phyloP scores from a whole-genome alignment of 92 coral and sea anemone genomes.

The Pocillopora grandis region DNA sequence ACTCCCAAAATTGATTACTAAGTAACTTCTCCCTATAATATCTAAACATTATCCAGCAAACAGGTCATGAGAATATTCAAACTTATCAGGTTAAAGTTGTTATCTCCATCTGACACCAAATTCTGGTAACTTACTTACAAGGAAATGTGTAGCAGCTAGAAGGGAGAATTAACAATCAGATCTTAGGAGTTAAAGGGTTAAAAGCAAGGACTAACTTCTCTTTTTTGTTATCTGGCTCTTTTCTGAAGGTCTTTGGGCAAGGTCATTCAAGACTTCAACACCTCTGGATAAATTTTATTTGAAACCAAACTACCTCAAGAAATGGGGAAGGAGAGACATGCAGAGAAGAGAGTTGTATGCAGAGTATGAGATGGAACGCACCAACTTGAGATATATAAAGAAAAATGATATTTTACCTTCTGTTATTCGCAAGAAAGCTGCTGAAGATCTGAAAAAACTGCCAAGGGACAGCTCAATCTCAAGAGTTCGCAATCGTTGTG shows the following conservation, averaged over 20 bases:
- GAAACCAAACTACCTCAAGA: slow-evolving; percentile 92
- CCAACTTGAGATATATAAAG: slow-evolving; percentile 83
- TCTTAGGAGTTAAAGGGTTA: too few relatives aligned
- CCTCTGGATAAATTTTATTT: slow-evolving; percentile 81
- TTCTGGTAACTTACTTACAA: too few relatives aligned
- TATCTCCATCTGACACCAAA: too few relatives aligned
- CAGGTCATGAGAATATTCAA: too few relatives aligned
- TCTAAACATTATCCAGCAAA: too few relatives aligned
- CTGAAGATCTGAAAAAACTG: slow-evolving; percentile 75
- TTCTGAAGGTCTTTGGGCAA: slow-evolving; percentile 26
- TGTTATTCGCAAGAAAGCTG: slow-evolving; percentile 89
- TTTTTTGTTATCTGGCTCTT: background rate
- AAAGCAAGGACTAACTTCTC: background rate
- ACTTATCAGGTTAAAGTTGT: too few relatives aligned
- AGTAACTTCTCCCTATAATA: too few relatives aligned
- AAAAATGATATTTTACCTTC: slow-evolving; percentile 95
- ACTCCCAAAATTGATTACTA: too few relatives aligned
- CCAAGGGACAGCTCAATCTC: slow-evolving; percentile 88
- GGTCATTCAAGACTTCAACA: slow-evolving; percentile 68
- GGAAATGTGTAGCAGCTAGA: too few relatives aligned
- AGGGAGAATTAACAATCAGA: too few relatives aligned
- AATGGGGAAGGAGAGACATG: slow-evolving; percentile 95
- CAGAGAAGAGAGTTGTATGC: slow-evolving; percentile 82
- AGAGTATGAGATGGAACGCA: slow-evolving; percentile 84
- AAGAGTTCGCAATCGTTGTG: slow-evolving; percentile 94